Base-by-base conservation (phyloP, 2,113 vertebrate genomes). In the Blennius ocellaris region DNA sequence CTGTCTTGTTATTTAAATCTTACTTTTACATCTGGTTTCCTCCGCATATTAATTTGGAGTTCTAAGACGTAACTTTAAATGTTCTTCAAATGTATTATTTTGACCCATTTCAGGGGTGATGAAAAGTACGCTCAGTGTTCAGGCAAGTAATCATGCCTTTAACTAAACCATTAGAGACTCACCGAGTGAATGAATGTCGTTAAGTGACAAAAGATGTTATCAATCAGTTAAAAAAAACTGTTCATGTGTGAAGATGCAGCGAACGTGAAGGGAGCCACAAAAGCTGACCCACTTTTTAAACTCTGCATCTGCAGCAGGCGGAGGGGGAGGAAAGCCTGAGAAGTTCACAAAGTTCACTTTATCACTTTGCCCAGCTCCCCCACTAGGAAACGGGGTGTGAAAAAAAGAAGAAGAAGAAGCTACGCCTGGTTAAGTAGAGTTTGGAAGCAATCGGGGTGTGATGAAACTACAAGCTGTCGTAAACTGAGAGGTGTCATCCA, bases 221-320 rank as follows among this genome's bases (percentile, higher is more conserved):
- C 48, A 69, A 55, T 72, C 59, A 72, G 54, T 8, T 30, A 30
- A 21, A 69, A 52, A 30, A 30, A 30, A 12, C 1, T 85, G 79
- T 66, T 83, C 80, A 83, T 77, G 88, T 89, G 84, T 89, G 65
- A 82, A 78, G 75, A 83, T 80, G 50, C 55, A 68, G 58, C 5
- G 14, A 51, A 73, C 60, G 59, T 16, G 50, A 38, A 71, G 16
- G 65, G 17, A 48, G 50, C 77, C 49, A 90, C 90, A 90, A 92
- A 89, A 86, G 88, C 66, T 91, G 91, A 91, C 90, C 90, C 91
- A 92, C 55, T 91, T 92, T 78, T 56, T 36, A 73, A 80, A 83
- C 73, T 87, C 65, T 57, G 82, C 73, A 81, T 81, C 86, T 86
- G 80, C 83, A 78, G 21, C 21, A 30, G 21, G 21, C 21, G 21